Evolutionary conservation across 2,113 vertebrate species (phyloP).

Genomic region (Muscicapa adusta): DNA sequence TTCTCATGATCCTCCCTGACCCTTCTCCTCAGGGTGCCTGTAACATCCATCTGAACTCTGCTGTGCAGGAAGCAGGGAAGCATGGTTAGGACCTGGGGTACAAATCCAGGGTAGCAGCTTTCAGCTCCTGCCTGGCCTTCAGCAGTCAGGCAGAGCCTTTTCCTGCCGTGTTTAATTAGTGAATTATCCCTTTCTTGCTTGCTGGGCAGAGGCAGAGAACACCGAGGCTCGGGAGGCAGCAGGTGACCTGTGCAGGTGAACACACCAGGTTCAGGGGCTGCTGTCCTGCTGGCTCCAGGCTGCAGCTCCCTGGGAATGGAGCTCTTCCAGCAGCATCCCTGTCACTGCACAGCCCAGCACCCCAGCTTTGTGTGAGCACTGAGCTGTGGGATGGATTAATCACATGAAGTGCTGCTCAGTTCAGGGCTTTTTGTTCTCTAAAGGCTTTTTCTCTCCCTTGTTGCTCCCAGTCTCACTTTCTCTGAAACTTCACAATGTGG

Average conservation of each 20-base stretch:
- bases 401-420: slow-evolving; percentile 6
- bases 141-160: background rate
- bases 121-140: background rate
- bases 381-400: slow-evolving; percentile 47
- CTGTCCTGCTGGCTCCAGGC: background rate
- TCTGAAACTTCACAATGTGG: slow-evolving; percentile 10
- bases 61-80: background rate
- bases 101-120: background rate
- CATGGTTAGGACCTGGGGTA: background rate
- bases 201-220: background rate
- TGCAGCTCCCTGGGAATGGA: background rate
- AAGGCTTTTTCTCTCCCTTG: slow-evolving; percentile 18
- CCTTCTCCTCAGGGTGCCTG: background rate
- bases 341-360: background rate
- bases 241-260: background rate
- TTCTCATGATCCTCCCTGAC: background rate
- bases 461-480: slow-evolving; percentile 13
- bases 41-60: background rate
- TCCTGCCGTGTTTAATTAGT: background rate
- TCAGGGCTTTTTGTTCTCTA: slow-evolving; percentile 32
- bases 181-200: background rate
- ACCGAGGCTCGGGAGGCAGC: background rate
- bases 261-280: accelerated
- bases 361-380: background rate
- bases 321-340: background rate